Conservation (phyloP, 2,888 invertebrate species). For the Xylota segnis region DNA sequence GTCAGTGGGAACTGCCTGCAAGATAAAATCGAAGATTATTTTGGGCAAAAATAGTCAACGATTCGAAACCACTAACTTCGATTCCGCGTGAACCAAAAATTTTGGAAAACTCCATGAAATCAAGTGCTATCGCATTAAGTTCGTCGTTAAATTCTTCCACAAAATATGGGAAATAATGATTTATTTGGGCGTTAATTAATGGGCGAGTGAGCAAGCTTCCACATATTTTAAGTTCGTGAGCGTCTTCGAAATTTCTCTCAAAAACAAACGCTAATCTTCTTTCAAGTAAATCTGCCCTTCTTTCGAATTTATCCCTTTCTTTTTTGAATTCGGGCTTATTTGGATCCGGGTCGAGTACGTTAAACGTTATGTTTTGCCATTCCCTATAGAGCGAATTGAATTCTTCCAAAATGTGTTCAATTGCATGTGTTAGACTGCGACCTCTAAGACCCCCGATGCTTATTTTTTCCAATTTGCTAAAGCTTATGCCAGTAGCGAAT, state of each 20-base stretch:
- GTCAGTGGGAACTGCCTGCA: constrained; percentile 86
- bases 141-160: constrained; percentile 88
- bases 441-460: constrained; percentile 90
- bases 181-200: constrained; percentile 89
- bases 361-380: constrained; percentile 87
- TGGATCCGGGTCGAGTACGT: constrained; percentile 90
- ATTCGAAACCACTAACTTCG: constrained; percentile 54
- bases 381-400: constrained; percentile 80
- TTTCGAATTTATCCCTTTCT: constrained; percentile 88
- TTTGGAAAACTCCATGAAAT: constrained; percentile 86
- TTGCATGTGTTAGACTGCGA: constrained; percentile 86
- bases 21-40: neutral
- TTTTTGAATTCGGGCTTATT: constrained; percentile 88
- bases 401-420: constrained; percentile 83
- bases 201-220: constrained; percentile 91
- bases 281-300: constrained; percentile 89
- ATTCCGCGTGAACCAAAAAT: constrained; percentile 78
- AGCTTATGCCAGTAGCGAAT: constrained; percentile 91
- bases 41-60: constrained; percentile 73
- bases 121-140: constrained; percentile 88
- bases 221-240: constrained; percentile 89
- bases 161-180: constrained; percentile 88
- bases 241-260: constrained; percentile 92
- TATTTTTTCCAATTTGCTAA: constrained; percentile 93
- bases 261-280: constrained; percentile 92